phyloP scores from a whole-genome alignment of 2,888 invertebrate genomes.

The Chrysopilus asiliformis region DNA sequence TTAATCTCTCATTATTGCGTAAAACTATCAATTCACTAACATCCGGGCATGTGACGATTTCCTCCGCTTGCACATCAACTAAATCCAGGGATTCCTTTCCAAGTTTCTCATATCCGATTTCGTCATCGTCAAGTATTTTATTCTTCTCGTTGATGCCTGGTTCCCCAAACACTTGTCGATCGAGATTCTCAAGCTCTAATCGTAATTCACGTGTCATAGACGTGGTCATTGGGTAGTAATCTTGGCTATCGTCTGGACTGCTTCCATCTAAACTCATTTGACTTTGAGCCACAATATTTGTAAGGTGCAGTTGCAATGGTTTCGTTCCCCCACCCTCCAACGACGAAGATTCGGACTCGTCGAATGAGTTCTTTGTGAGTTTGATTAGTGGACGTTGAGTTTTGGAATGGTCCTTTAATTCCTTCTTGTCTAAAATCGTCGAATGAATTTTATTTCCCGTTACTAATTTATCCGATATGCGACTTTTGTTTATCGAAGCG shows the following conservation, averaged over 20 bases:
- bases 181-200: slow-evolving; percentile 69
- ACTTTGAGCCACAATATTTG: slow-evolving; percentile 24
- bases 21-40: slow-evolving; percentile 26
- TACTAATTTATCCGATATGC: slow-evolving; percentile 32
- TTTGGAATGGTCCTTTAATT: slow-evolving; percentile 5
- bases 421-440: slow-evolving; percentile 9
- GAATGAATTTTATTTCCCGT: slow-evolving; percentile 9
- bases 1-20: slow-evolving; percentile 21
- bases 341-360: slow-evolving; percentile 38
- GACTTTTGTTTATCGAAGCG: slow-evolving; percentile 51
- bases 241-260: slow-evolving; percentile 68
- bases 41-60: slow-evolving; percentile 29
- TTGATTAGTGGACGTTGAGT: slow-evolving; percentile 34
- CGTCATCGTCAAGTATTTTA: slow-evolving; percentile 11
- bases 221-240: slow-evolving; percentile 77
- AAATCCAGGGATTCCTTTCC: slow-evolving; percentile 34
- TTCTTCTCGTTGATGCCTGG: slow-evolving; percentile 7
- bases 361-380: slow-evolving; percentile 36
- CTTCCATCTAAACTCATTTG: slow-evolving; percentile 39
- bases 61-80: slow-evolving; percentile 30
- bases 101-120: slow-evolving; percentile 31
- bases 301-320: slow-evolving; percentile 16
- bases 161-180: slow-evolving; percentile 67
- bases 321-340: slow-evolving; percentile 6
- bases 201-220: slow-evolving; percentile 73